Evolutionary conservation across 2,888 invertebrate genomes (phyloP).

Genomic region (Hypsopygia costalis): DNA sequence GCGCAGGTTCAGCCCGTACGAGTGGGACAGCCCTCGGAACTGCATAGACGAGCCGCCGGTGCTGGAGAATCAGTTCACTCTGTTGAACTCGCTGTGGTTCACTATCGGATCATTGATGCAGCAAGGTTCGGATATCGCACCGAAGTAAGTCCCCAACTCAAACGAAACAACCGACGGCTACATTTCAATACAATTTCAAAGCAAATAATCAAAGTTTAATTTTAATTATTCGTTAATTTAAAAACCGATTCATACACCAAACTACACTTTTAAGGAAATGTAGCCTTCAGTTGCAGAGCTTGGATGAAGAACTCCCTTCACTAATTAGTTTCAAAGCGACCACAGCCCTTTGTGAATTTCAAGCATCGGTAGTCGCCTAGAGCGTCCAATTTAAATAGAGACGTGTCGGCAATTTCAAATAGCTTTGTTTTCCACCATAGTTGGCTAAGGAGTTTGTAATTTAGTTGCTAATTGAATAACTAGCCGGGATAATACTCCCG

Average conservation of each 20-base stretch:
- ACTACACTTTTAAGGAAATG: slow-evolving; percentile 49
- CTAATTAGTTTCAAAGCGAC: slow-evolving; percentile 76
- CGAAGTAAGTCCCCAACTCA: slow-evolving; percentile 85
- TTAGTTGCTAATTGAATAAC: slow-evolving; percentile 59
- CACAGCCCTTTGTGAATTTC: slow-evolving; percentile 73
- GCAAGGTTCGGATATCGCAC: slow-evolving; percentile 95
- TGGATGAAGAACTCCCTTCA: slow-evolving; percentile 58
- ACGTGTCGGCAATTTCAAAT: slow-evolving; percentile 58
- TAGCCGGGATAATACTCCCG: slow-evolving; percentile 37
- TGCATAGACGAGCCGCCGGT: slow-evolving; percentile 92
- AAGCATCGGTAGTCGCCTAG: slow-evolving; percentile 64
- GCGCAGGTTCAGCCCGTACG: slow-evolving; percentile 94
- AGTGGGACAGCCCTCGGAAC: slow-evolving; percentile 94
- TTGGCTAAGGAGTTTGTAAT: slow-evolving; percentile 55
- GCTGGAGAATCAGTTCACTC: slow-evolving; percentile 94
- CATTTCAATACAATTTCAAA: no score
- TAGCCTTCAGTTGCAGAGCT: slow-evolving; percentile 60
- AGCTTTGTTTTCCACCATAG: slow-evolving; percentile 54
- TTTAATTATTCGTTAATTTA: no score
- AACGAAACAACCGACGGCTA: slow-evolving; percentile 45
- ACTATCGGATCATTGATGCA: slow-evolving; percentile 95
- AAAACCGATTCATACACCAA: slow-evolving; percentile 20
- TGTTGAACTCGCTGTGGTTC: slow-evolving; percentile 97
- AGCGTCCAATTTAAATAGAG: slow-evolving; percentile 63
- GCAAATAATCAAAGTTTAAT: no score